Conservation (phyloP, 1,140 invertebrate species). For the Aphis gossypii region DNA sequence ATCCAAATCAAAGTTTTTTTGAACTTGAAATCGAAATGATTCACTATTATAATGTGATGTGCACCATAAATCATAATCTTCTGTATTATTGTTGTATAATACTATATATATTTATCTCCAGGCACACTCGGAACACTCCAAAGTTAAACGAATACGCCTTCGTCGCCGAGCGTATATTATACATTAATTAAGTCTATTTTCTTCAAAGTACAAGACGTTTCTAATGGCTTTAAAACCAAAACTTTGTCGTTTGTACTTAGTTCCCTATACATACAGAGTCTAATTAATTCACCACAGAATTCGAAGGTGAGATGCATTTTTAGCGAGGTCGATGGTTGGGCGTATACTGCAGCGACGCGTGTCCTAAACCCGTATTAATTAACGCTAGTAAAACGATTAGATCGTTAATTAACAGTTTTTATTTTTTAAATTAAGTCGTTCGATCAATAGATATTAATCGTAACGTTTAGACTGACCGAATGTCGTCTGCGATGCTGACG, state of each 20-base stretch:
- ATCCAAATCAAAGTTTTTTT: neutral
- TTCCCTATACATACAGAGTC: neutral
- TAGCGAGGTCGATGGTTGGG: neutral
- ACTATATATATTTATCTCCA: neutral
- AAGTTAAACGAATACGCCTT: neutral
- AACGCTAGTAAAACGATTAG: neutral
- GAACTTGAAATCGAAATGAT: neutral
- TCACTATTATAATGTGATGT: neutral
- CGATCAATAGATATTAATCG: neutral
- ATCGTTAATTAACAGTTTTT: neutral
- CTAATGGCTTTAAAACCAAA: conserved; percentile 15
- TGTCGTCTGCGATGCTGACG: neutral
- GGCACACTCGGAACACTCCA: neutral
- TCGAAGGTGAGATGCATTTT: neutral
- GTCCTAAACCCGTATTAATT: neutral
- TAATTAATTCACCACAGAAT: neutral
- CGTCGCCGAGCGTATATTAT: neutral
- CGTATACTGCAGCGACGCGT: neutral
- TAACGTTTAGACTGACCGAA: neutral
- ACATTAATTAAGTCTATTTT: neutral
- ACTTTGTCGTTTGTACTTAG: conserved; percentile 9
- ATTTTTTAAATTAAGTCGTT: neutral
- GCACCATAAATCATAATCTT: neutral
- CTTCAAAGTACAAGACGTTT: neutral
- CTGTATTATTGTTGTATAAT: neutral